A percentile compares a stretch with the other conserved stretches of the same genome.
These are phyloP conservation scores for Campylorhamphus procurvoides DNA, from an alignment of 2,113 vertebrate genomes.

Conservation along the genomic window DNA sequence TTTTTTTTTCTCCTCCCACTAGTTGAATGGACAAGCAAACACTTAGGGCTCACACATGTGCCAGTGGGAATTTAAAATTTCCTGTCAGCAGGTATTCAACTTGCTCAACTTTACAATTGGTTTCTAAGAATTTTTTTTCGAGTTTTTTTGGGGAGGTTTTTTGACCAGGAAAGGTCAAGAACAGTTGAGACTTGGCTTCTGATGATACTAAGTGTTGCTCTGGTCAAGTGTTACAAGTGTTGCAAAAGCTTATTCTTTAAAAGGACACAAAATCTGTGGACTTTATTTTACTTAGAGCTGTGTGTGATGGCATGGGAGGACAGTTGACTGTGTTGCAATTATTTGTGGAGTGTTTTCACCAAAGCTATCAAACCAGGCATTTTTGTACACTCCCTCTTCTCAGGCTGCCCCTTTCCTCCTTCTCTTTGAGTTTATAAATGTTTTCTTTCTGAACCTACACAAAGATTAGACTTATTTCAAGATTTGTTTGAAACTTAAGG, in stretches of 20 bases:
- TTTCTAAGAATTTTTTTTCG: neutral
- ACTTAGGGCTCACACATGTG: neutral
- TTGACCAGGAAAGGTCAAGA: neutral
- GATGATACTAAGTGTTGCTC: neutral
- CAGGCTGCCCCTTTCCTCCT: neutral
- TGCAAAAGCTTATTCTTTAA: neutral
- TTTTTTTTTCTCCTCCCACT: neutral
- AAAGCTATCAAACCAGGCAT: neutral
- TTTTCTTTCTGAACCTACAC: neutral
- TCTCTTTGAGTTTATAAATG: neutral
- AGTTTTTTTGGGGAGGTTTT: neutral
- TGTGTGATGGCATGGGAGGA: neutral
- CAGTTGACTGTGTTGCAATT: neutral
- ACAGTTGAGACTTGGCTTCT: neutral
- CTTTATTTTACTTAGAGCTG: neutral
- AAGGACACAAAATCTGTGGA: neutral
- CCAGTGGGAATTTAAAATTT: neutral
- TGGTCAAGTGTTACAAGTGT: fast-evolving
- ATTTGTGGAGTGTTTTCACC: neutral
- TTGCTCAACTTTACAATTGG: neutral
- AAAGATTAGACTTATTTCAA: neutral
- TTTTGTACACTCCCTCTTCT: neutral
- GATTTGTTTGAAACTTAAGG: neutral
- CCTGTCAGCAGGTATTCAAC: neutral
- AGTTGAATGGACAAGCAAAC: neutral